A percentile compares a stretch with the other conserved stretches of the same genome.
Conservation (phyloP, 2,113 vertebrate genomes). For the Panthera tigris region DNA sequence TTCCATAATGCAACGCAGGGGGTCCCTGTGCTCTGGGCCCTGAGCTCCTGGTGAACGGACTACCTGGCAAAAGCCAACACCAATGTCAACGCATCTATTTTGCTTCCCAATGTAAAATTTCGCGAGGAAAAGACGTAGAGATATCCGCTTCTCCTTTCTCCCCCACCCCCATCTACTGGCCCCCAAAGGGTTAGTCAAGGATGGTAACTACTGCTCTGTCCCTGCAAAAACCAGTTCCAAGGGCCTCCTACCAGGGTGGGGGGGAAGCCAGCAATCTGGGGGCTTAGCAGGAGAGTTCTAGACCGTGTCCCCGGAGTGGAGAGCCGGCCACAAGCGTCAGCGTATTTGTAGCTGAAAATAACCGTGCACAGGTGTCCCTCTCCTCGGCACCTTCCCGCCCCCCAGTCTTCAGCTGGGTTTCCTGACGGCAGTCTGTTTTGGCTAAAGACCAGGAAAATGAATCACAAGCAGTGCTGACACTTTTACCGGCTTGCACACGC, state of each 20-base stretch:
- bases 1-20: accelerated
- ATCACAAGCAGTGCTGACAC: background rate
- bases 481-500: constrained; percentile 45
- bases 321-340: background rate
- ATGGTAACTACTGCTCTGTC: background rate
- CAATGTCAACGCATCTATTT: background rate
- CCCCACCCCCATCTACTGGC: accelerated
- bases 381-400: background rate
- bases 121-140: accelerated
- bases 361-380: background rate
- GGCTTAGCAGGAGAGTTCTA: background rate
- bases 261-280: background rate
- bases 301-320: background rate
- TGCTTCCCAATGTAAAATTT: background rate
- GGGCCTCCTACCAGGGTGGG: no score
- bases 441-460: constrained; percentile 70
- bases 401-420: constrained; percentile 46
- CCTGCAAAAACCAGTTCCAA: background rate
- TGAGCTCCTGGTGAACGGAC: accelerated
- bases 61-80: background rate
- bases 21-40: background rate
- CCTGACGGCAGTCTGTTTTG: constrained; percentile 74
- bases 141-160: background rate
- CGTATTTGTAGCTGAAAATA: background rate
- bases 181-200: background rate